A percentile compares a stretch with the other conserved stretches of the same genome.
These are phyloP conservation scores for Tenualosa thibaudeaui DNA, from an alignment of 2,797 vertebrate species.

Conservation along the genomic window DNA sequence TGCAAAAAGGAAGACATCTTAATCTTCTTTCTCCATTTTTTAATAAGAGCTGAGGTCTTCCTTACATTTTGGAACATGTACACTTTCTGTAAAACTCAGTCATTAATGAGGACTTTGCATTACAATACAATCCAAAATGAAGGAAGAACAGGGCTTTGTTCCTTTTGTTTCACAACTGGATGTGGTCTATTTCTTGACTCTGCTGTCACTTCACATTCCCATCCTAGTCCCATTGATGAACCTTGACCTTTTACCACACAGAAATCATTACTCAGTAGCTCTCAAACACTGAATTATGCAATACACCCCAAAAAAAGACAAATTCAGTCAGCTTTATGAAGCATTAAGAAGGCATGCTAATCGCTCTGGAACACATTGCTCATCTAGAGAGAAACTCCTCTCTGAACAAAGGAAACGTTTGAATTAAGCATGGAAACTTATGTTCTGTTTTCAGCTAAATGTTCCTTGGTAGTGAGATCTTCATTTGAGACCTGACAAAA, in stretches of 20 bases:
- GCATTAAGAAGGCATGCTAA: conserved; percentile 17
- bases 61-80: not conserved
- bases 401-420: conserved; percentile 18
- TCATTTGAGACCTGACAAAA: conserved; percentile 30
- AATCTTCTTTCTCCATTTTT: not conserved
- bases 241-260: not conserved
- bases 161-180: not conserved
- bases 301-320: not conserved
- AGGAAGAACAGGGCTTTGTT: too few relatives aligned
- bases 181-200: not conserved
- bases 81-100: not conserved
- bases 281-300: conserved; percentile 5
- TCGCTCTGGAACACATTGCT: conserved; percentile 23
- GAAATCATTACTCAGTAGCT: not conserved
- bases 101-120: too few relatives aligned
- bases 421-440: conserved; percentile 28
- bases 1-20: not conserved
- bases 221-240: not conserved
- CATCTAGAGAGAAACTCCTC: conserved; percentile 19
- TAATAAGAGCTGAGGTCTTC: too few relatives aligned
- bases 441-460: conserved; percentile 26
- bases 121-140: not conserved
- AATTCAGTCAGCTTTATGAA: not conserved
- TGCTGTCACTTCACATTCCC: not conserved
- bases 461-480: conserved; percentile 29